These are phyloP conservation scores for Montipora sp. DNA, from an alignment of 64 coral and sea anemone genomes.

Conservation along the genomic window DNA sequence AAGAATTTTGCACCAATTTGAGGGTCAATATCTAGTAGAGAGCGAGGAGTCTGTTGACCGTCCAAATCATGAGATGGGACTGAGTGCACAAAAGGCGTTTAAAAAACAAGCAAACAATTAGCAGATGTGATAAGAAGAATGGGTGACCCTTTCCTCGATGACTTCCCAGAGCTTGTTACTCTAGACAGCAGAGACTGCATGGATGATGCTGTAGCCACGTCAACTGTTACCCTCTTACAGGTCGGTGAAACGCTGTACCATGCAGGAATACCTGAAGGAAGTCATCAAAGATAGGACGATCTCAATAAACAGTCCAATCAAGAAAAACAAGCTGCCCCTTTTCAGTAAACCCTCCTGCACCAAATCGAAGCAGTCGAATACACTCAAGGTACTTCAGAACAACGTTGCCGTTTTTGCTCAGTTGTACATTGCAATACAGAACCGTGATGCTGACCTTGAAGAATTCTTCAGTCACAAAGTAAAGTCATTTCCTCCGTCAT, in stretches of 20 bases:
- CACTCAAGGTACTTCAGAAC: neutral
- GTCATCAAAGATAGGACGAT: neutral
- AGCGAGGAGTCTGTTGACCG: neutral
- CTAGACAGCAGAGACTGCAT: constrained; percentile 31
- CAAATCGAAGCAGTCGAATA: constrained; percentile 49
- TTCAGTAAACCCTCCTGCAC: neutral
- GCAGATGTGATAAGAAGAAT: constrained; percentile 23
- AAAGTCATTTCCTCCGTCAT: neutral
- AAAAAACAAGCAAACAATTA: constrained; percentile 9
- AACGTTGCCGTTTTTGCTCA: constrained; percentile 16
- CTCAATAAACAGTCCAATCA: constrained; percentile 3
- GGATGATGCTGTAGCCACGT: neutral
- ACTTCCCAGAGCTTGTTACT: constrained; percentile 53
- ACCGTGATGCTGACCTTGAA: constrained; percentile 20
- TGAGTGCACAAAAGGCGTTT: constrained; percentile 41
- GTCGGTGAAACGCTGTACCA: neutral
- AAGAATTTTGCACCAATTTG: neutral
- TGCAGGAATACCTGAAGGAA: neutral
- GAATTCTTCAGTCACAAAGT: constrained; percentile 63
- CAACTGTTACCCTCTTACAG: no score
- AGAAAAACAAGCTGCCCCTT: constrained; percentile 59
- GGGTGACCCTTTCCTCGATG: constrained; percentile 42
- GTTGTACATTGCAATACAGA: constrained; percentile 46
- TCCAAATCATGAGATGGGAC: constrained; percentile 31
- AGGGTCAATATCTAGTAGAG: constrained; percentile 11